Conservation (phyloP, 2,888 invertebrate genomes). For the Dynastes maya region DNA sequence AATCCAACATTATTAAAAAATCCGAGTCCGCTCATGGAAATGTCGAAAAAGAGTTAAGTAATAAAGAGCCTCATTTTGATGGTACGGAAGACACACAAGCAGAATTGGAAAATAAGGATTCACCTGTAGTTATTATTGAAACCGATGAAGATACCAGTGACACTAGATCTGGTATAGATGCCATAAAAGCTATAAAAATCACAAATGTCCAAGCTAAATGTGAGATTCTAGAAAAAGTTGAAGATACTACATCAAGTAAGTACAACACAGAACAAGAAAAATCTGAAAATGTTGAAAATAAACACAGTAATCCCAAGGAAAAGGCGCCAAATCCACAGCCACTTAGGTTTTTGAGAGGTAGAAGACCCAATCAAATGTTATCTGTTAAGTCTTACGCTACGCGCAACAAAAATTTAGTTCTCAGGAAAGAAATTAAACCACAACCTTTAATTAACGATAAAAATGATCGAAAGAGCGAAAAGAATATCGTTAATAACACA, state of each 20-base stretch:
- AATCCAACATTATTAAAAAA: background rate
- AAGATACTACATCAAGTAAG: background rate
- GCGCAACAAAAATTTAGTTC: constrained; percentile 40
- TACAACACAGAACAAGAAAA: background rate
- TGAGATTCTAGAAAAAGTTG: constrained; percentile 18
- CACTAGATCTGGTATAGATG: constrained; percentile 14
- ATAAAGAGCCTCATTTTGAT: background rate
- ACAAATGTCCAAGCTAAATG: constrained; percentile 35
- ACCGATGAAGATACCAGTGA: constrained; percentile 24
- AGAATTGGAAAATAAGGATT: constrained; percentile 4
- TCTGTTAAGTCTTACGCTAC: constrained; percentile 39
- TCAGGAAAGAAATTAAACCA: constrained; percentile 34
- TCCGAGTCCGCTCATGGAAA: background rate
- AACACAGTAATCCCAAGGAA: background rate
- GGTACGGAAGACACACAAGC: background rate
- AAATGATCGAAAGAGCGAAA: background rate
- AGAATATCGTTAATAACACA: constrained; percentile 2
- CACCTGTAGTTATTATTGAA: background rate
- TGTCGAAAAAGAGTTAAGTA: background rate
- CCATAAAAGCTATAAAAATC: constrained; percentile 38
- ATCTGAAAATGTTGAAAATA: background rate
- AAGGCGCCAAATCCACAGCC: constrained; percentile 19
- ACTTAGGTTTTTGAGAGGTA: constrained; percentile 21
- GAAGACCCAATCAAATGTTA: constrained; percentile 37
- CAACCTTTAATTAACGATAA: background rate